These are phyloP conservation scores for Sanderia malayensis DNA, from an alignment of 30 jellyfish, hydroid and myxozoan genomes.

Conservation along the genomic window DNA sequence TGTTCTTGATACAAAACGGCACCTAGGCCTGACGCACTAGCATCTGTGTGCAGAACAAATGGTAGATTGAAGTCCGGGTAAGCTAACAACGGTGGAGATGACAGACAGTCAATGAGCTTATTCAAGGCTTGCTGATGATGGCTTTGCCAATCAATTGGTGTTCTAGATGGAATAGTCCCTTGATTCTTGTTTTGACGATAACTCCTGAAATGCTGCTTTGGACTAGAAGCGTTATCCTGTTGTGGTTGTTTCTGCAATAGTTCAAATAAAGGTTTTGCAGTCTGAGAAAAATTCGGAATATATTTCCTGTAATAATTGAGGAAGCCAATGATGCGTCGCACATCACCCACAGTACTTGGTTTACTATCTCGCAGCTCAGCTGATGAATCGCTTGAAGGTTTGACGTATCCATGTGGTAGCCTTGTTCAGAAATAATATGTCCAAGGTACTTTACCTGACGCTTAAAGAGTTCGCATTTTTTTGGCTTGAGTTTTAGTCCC, in stretches of 20 bases:
- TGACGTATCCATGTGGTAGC: slow-evolving; percentile 10
- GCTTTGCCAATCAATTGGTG: background rate
- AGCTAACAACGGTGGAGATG: slow-evolving; percentile 16
- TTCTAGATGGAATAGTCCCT: slow-evolving; percentile 1
- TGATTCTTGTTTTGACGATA: background rate
- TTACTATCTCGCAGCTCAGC: background rate
- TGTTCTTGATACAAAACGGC: slow-evolving; percentile 27
- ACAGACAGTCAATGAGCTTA: slow-evolving; percentile 4
- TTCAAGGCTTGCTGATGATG: background rate
- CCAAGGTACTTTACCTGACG: slow-evolving; percentile 7
- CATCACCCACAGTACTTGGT: slow-evolving; percentile 47
- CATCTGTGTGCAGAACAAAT: slow-evolving; percentile 33
- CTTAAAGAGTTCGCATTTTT: slow-evolving; percentile 14
- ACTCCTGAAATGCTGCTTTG: background rate
- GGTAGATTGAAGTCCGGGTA: slow-evolving; percentile 22
- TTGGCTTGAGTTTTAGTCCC: slow-evolving; percentile 34
- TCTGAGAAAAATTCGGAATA: slow-evolving; percentile 27
- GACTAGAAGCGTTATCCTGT: background rate
- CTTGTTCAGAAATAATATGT: background rate
- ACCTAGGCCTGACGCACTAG: slow-evolving; percentile 40
- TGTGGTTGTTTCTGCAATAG: slow-evolving; percentile 3
- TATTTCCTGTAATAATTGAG: slow-evolving; percentile 38
- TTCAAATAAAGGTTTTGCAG: slow-evolving; percentile 40
- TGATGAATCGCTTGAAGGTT: background rate
- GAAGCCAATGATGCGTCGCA: slow-evolving; percentile 26